Evolutionary conservation across 1,140 invertebrate genomes (phyloP).

Genomic region (Paraescarpia echinospica): DNA sequence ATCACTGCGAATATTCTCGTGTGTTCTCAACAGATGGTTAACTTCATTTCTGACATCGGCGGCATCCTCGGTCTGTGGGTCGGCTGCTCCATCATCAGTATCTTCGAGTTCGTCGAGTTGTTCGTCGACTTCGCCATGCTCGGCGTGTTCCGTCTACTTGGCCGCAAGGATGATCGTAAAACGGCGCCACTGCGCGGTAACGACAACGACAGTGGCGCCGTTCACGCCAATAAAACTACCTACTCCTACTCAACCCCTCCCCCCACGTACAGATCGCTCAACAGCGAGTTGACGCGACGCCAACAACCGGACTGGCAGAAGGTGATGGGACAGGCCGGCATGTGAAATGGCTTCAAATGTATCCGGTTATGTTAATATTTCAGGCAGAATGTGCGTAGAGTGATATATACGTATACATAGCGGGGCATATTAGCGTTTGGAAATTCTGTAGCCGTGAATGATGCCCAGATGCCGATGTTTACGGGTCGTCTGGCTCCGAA

Average conservation of each 20-base stretch:
- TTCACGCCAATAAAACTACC: background rate
- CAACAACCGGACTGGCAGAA: background rate
- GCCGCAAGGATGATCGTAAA: background rate
- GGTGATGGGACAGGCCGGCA: background rate
- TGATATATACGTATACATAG: too few relatives aligned
- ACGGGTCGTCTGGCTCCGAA: too few relatives aligned
- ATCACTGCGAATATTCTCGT: background rate
- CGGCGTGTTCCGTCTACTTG: background rate
- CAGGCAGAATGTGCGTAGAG: background rate
- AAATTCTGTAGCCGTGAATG: too few relatives aligned
- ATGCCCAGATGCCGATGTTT: too few relatives aligned
- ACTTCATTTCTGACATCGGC: conserved; percentile 28
- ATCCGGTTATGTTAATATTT: background rate
- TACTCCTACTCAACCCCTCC: background rate
- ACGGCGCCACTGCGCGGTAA: background rate
- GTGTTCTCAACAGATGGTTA: conserved; percentile 2
- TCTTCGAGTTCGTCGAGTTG: conserved; percentile 27
- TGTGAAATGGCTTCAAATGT: background rate
- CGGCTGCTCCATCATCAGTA: conserved; percentile 25
- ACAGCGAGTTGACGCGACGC: background rate
- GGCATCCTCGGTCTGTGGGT: conserved; percentile 27
- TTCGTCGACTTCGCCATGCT: conserved; percentile 17
- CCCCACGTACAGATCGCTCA: background rate
- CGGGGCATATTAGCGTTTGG: too few relatives aligned
- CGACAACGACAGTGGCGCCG: background rate